Base-by-base conservation (phyloP, 2,113 vertebrate genomes). In the Euleptes europaea region DNA sequence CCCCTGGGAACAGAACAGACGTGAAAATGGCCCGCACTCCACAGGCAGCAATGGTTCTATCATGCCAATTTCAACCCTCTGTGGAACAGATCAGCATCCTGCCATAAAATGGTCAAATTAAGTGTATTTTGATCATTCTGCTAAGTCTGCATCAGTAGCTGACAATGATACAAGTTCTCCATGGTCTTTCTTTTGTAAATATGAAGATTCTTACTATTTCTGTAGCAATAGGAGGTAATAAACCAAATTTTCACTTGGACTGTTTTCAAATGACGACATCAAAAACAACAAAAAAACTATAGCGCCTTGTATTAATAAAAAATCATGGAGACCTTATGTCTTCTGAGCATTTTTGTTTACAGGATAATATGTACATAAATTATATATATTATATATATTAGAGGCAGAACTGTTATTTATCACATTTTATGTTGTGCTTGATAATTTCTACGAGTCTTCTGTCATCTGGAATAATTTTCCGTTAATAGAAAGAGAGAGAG, bases 371-470 rank as follows among this genome's bases (percentile, higher is more conserved):
- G 88, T 94, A 65, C 65, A 83, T 83, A 38, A 38, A 94, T 85
- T 94, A 63, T 63, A 63, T 94, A 94, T 82, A 95, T 63, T 63
- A 63, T 93, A 94, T 21, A 42, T 94, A 92, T 94, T 93, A 95
- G 93, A 92, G 94, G 93, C 93, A 94, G 95, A 95, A 96, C 94
- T 96, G 94, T 95, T 95, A 95, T 92, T 93, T 95, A 94, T 93
- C 93, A 93, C 87, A 84, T 71, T 76, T 89, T 94, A 90, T 26
- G 88, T 93, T 90, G 91, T 88, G 70, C 87, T 82, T 86, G 90
- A 79, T 88, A 89, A 83, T 95, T 92, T 95, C 91, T 94, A 90
- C 84, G 89, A 84, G 84, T 94, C 90, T 93, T 92, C 91, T 85
- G 89, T 94, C 87, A 49, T 81, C 73, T 80, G 15, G 71, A 65